Conservation (phyloP, 2,888 invertebrate genomes). For the Nemoura dubitans region DNA sequence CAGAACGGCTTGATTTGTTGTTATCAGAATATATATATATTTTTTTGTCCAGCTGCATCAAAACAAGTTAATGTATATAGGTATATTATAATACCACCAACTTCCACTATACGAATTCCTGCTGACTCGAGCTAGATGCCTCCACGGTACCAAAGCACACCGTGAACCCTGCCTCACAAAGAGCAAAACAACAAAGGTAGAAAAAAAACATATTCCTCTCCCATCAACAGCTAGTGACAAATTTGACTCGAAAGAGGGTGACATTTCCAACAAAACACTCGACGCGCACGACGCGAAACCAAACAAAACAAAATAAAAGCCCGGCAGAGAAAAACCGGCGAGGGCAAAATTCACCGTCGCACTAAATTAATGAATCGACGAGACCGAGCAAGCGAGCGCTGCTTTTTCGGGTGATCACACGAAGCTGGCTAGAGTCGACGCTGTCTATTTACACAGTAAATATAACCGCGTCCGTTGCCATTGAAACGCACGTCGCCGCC, state of each 20-base stretch:
- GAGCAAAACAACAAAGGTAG: not conserved
- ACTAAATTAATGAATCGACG: constrained; percentile 32
- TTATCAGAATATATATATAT: no score
- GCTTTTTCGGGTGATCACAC: not conserved
- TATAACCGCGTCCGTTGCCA: not conserved
- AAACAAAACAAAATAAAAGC: not conserved
- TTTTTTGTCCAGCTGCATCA: no score
- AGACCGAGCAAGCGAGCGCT: not conserved
- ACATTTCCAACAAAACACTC: not conserved
- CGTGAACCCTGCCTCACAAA: no score
- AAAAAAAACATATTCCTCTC: not conserved
- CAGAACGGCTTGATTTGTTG: no score
- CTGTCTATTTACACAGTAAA: constrained; percentile 2
- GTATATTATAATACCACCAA: no score
- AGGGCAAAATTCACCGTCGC: not conserved
- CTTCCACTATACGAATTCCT: no score
- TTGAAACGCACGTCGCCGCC: not conserved
- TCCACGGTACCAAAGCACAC: no score
- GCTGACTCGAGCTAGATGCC: no score
- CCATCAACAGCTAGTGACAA: constrained; percentile 19
- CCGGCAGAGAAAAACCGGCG: not conserved
- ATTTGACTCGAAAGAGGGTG: constrained; percentile 37
- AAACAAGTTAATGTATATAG: no score
- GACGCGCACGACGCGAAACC: not conserved
- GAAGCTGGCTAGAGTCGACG: not conserved